Evolutionary conservation across 1,140 invertebrate genomes (phyloP).

Genomic region (Neodiprion fabricii): DNA sequence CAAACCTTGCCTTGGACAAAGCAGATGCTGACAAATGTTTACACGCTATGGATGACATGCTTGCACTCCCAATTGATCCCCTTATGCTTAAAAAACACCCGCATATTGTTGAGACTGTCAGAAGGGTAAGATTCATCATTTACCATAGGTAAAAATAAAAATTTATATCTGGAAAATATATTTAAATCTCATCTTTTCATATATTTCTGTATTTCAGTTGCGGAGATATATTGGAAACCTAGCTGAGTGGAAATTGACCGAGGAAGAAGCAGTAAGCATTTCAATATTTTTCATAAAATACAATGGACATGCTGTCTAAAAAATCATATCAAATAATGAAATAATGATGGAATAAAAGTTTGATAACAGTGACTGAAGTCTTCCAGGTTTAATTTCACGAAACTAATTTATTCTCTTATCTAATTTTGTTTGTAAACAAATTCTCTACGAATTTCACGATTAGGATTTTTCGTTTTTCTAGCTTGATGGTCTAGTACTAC

Average conservation of each 20-base stretch:
- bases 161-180: neutral
- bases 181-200: neutral
- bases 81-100: slow-evolving; percentile 88
- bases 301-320: neutral
- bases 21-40: slow-evolving; percentile 72
- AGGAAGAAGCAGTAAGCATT: slow-evolving; percentile 61
- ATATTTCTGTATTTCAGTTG: slow-evolving; percentile 52
- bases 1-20: slow-evolving; percentile 67
- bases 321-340: slow-evolving; percentile 6
- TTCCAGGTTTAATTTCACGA: no score
- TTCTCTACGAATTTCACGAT: slow-evolving; percentile 4
- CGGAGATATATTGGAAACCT: slow-evolving; percentile 78
- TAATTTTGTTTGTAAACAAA: slow-evolving; percentile 9
- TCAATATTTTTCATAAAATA: neutral
- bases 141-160: neutral
- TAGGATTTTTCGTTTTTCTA: neutral
- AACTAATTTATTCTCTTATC: no score
- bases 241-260: slow-evolving; percentile 72
- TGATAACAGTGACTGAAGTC: no score
- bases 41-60: slow-evolving; percentile 66
- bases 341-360: slow-evolving; percentile 12
- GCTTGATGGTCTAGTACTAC: no score
- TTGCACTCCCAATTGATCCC: slow-evolving; percentile 72
- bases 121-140: slow-evolving; percentile 55
- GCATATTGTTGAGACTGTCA: slow-evolving; percentile 78